Evolutionary conservation across 2,888 invertebrate genomes (phyloP), one percentile per base, ranked within the genome.

Genomic region (Heliconius cydno): DNA sequence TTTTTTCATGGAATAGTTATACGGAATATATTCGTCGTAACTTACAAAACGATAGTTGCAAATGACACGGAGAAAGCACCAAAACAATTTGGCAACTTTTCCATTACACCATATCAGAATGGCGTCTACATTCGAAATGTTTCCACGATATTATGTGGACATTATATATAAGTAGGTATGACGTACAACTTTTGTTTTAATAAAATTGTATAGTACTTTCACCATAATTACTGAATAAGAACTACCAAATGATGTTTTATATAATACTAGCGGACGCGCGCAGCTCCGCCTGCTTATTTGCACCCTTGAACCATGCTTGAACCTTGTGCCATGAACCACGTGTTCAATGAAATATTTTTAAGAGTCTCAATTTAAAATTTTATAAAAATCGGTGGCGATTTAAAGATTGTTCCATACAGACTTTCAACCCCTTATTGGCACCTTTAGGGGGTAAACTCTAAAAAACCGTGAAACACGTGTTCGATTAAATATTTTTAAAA

Each of bases 41-140:
- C 81, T 83, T 83, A 82, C 81, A 84, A 83, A 88, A 86, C 86
- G 85, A 86, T 87, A 77, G 85, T 83, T 85, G 87, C 92, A 93
- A 94, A 94, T 93, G 93, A 94, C 90, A 91, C 94, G 92, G 92
- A 87, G 88, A 90, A 90, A 88, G 91, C 90, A 91, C 90, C 88
- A 30, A 82, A 89, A 93, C 94, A 92, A 94, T 94, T 95, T 95
- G 94, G 94, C 94, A 94, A 88, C 88, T 85, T 84, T 83, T 83
- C 86, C 86, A 86, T 87, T 88, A 87, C 87, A 87, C 85, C 85
- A 87, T 89, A 90, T 88, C 89, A 88, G 89, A 87, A 89, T 86
- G 86, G 86, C 81, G 78, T 79, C 85, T 87, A 84, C 87, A 84
- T 86, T 85, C 85, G 87, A 89, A 89, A 91, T 89, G 88, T 89